Evolutionary conservation across 2,888 invertebrate species (phyloP), one percentile per base, ranked within the genome.

Genomic region (Perizoma affinitatum): DNA sequence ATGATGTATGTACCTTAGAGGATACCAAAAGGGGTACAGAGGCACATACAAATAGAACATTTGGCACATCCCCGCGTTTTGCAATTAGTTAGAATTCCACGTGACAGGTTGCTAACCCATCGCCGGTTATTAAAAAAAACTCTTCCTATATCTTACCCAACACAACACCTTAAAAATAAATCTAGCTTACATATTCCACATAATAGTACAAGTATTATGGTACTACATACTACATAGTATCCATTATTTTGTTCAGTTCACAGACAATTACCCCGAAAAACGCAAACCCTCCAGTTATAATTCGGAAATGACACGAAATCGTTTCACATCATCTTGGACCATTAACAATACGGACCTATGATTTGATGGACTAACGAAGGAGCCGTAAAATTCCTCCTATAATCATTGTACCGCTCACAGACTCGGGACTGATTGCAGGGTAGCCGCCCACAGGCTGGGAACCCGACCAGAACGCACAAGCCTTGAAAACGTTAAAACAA

Each of bases 341-440:
- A 83, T 85, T 85, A 85, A 81, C 71, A 72, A 71, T 76, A 72
- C 79, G 79, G 82, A 74, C 82, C 90, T 90, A 89, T 88, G 90
- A 89, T 90, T 89, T 88, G 88, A 87, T 79, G 86, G 80, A 72
- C 85, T 90, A 89, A 91, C 89, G 88, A 87, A 86, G 84, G 77
- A 84, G 82, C 84, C 83, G 86, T 87, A 86, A 87, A 87, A 86
- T 85, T 80, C 86, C 80, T 80, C 76, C 83, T 84, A 82, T 90
- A 91, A 91, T 91, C 87, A 87, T 74, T 73, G 73, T 78, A 76
- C 83, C 84, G 82, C 80, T 83, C 79, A 79, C 78, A 79, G 81
- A 66, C 71, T 63, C 75, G 78, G 74, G 74, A 68, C 70, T 86
- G 90, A 91, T 91, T 90, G 85, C 74, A 88, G 90, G 89, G 86